Conservation (phyloP, 2,113 vertebrate species). For the Pimephales promelas region DNA sequence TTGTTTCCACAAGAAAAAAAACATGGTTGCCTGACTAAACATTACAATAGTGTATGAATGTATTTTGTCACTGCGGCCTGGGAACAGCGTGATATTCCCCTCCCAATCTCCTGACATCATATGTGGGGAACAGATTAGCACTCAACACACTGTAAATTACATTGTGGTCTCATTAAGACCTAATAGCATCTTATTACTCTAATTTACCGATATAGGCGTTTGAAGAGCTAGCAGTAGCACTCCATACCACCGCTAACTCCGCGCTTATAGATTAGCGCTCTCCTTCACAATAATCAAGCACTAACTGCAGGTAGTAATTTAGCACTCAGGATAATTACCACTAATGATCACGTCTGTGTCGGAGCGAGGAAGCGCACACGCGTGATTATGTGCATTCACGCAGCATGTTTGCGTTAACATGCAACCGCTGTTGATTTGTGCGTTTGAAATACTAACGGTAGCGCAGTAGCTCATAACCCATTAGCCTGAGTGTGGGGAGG, state of each 20-base stretch:
- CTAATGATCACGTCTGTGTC: slow-evolving; percentile 61
- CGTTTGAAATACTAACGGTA: slow-evolving; percentile 1
- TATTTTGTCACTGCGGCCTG: background rate
- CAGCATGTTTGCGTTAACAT: slow-evolving; percentile 36
- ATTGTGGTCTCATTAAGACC: slow-evolving; percentile 62
- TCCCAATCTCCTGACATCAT: slow-evolving; percentile 48
- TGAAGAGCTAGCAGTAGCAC: slow-evolving; percentile 65
- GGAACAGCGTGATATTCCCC: background rate
- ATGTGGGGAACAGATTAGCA: slow-evolving; percentile 36
- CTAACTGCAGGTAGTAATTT: slow-evolving; percentile 77
- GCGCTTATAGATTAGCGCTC: slow-evolving; percentile 49
- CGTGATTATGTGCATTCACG: slow-evolving; percentile 60
- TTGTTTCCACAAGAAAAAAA: background rate
- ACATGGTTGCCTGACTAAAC: background rate
- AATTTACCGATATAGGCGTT: slow-evolving; percentile 68
- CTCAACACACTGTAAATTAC: slow-evolving; percentile 47
- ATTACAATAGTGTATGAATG: background rate
- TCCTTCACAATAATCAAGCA: slow-evolving; percentile 62
- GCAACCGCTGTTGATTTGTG: slow-evolving; percentile 19
- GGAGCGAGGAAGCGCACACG: slow-evolving; percentile 40
- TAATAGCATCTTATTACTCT: slow-evolving; percentile 58
- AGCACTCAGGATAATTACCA: slow-evolving; percentile 73
- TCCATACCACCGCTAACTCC: slow-evolving; percentile 58
- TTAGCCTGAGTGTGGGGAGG: slow-evolving; percentile 46
- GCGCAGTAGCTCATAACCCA: slow-evolving; percentile 60